Evolutionary conservation across 2,797 vertebrate species (phyloP).

Genomic region (Paedocypris micromegethes): DNA sequence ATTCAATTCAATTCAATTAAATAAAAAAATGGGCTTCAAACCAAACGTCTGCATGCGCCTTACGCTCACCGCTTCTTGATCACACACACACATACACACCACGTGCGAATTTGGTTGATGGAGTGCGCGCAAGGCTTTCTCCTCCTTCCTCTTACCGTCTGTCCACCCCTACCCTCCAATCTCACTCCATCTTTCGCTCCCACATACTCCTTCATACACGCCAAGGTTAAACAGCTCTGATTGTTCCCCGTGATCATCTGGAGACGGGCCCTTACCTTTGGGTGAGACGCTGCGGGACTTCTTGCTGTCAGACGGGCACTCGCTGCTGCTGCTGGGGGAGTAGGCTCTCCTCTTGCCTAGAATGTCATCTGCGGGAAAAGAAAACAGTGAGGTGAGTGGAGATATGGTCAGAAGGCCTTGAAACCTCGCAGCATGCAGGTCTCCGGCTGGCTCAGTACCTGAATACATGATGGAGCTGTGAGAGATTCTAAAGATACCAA

Average conservation of each 20-base stretch:
- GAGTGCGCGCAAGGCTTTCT: conserved; percentile 19
- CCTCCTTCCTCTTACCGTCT: conserved; percentile 29
- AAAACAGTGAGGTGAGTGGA: conserved; percentile 36
- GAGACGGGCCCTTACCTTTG: conserved; percentile 74
- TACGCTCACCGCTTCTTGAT: too few species aligned
- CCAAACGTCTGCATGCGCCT: too few species aligned
- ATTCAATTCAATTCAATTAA: too few species aligned
- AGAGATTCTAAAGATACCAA: conserved; percentile 33
- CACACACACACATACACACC: too few species aligned
- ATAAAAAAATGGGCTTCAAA: too few species aligned
- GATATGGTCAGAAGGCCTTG: conserved; percentile 29
- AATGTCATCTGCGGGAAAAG: conserved; percentile 79
- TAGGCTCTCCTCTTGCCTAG: conserved; percentile 91
- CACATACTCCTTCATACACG: conserved; percentile 34
- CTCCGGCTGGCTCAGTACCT: conserved; percentile 51
- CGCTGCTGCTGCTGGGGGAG: conserved; percentile 85
- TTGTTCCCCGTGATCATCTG: conserved; percentile 37
- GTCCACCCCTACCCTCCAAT: conserved; percentile 23
- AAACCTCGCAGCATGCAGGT: conserved; percentile 12
- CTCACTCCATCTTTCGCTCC: conserved; percentile 26
- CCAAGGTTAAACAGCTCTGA: conserved; percentile 48
- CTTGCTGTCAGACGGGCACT: conserved; percentile 92
- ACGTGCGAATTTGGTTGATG: conserved; percentile 7
- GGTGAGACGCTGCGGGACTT: conserved; percentile 90
- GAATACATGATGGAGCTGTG: conserved; percentile 50